Percentiles rank a stretch among this genome's conserved stretches.
Conservation (phyloP, 2,797 vertebrate species). For the Steatocranus sp. region DNA sequence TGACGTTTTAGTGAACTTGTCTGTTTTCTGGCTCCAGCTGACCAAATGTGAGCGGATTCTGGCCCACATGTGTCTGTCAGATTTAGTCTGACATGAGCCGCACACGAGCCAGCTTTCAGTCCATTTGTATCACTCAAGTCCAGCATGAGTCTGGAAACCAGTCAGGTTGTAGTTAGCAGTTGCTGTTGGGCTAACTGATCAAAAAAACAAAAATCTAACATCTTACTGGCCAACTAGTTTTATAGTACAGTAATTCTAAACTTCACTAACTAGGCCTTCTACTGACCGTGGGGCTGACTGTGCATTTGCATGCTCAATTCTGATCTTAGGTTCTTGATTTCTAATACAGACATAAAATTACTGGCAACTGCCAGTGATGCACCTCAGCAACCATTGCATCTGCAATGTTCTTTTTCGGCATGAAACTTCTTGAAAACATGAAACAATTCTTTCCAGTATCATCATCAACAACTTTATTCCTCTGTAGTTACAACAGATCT, state of each 20-base stretch:
- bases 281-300: not conserved
- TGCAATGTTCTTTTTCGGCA: accelerated
- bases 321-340: not conserved
- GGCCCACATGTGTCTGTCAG: not conserved
- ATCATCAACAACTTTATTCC: not conserved
- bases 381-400: not conserved
- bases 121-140: not conserved
- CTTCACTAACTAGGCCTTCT: not conserved
- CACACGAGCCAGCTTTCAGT: not conserved
- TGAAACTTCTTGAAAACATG: not conserved
- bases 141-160: not conserved
- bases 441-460: not conserved
- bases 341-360: not conserved
- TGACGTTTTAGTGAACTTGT: not conserved
- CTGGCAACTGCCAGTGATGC: not conserved
- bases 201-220: not conserved
- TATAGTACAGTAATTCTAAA: not conserved
- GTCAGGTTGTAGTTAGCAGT: not conserved
- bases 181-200: not conserved
- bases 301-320: not conserved
- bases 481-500: accelerated
- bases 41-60: not conserved
- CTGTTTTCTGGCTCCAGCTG: not conserved
- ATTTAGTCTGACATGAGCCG: not conserved
- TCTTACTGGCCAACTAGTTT: not conserved